Evolutionary conservation across 2,888 invertebrate species (phyloP).

Genomic region (Andrena marginata): DNA sequence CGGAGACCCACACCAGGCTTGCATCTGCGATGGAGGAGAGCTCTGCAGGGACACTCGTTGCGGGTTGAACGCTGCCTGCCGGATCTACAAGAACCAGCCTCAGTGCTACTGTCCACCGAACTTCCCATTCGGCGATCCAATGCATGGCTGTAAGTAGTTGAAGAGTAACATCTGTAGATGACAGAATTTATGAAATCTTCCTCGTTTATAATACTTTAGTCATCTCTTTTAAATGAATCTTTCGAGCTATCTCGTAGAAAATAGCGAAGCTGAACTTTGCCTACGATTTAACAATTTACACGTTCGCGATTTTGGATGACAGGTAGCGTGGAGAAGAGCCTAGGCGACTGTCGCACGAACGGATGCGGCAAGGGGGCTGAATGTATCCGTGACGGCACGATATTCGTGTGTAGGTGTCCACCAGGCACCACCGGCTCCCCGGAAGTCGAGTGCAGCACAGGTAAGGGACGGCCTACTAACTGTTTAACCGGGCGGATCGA

Average conservation of each 20-base stretch:
- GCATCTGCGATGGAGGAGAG: constrained; percentile 90
- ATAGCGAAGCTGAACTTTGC: too few relatives aligned
- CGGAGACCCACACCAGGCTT: constrained; percentile 93
- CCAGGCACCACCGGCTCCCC: constrained; percentile 91
- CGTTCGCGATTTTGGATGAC: background rate
- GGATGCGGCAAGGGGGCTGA: constrained; percentile 95
- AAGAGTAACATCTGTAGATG: background rate
- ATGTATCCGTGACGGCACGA: constrained; percentile 93
- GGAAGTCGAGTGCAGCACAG: constrained; percentile 90
- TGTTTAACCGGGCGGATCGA: constrained; percentile 76
- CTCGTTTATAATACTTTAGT: too few relatives aligned
- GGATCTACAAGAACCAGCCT: constrained; percentile 88
- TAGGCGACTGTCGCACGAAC: constrained; percentile 92
- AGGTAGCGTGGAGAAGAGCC: constrained; percentile 79
- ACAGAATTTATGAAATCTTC: too few relatives aligned
- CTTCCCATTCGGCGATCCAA: constrained; percentile 94
- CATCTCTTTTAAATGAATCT: too few relatives aligned
- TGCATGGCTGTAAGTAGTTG: constrained; percentile 92
- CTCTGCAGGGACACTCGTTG: constrained; percentile 93
- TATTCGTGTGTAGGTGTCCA: constrained; percentile 93
- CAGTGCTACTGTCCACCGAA: constrained; percentile 94
- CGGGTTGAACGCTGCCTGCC: constrained; percentile 93
- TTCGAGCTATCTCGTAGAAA: too few relatives aligned
- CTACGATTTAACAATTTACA: background rate
- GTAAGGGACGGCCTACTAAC: constrained; percentile 84